phyloP scores from a whole-genome alignment of 2,113 vertebrate species.

The Otis tarda region DNA sequence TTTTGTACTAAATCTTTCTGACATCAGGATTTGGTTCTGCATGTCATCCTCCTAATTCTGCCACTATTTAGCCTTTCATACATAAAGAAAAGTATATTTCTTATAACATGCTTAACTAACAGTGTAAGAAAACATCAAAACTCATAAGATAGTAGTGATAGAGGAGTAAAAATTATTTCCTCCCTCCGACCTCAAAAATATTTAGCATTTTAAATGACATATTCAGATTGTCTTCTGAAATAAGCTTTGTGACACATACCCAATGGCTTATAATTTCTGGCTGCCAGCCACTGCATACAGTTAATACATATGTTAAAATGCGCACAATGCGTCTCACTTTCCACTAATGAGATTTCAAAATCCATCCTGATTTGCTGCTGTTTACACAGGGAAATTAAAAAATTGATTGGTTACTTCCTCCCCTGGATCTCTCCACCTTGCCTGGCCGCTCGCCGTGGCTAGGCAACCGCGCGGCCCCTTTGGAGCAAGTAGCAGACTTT shows the following conservation, averaged over 20 bases:
- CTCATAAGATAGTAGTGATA: neutral
- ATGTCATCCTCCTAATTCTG: neutral
- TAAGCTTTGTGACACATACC: neutral
- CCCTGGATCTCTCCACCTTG: slow-evolving; percentile 48
- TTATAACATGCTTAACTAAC: neutral
- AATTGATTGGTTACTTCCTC: slow-evolving; percentile 77
- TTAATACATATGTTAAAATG: slow-evolving; percentile 71
- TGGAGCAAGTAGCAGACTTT: slow-evolving; percentile 67
- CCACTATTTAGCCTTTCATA: neutral
- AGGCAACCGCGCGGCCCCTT: slow-evolving; percentile 69
- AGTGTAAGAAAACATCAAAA: neutral
- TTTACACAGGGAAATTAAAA: slow-evolving; percentile 77
- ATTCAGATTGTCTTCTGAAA: slow-evolving; percentile 7
- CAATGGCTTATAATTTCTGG: neutral
- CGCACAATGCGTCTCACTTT: neutral
- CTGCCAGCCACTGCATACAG: neutral
- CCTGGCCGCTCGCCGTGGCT: slow-evolving; percentile 63
- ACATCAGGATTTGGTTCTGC: neutral
- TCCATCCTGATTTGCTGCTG: slow-evolving; percentile 55
- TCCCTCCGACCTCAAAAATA: neutral
- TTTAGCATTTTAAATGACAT: neutral
- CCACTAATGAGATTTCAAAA: slow-evolving; percentile 71
- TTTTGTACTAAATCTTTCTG: neutral
- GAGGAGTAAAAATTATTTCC: neutral
- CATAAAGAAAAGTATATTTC: neutral